Percentiles rank a stretch among this genome's conserved stretches.
These are phyloP conservation scores for Myotis daubentonii DNA, from an alignment of 2,797 vertebrate species.

Conservation along the genomic window DNA sequence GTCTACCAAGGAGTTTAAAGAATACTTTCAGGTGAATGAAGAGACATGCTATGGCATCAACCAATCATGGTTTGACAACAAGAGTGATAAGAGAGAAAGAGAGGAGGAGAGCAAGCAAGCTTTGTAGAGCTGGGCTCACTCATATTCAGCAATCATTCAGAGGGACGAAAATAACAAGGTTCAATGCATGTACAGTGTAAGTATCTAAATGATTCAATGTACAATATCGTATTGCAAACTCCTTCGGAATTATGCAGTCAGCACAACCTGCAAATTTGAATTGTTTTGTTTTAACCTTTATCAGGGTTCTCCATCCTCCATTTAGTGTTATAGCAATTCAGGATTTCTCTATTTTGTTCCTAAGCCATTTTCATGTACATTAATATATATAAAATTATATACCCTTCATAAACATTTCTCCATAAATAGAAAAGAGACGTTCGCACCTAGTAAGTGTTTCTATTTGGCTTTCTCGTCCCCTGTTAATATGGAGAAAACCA, in stretches of 20 bases:
- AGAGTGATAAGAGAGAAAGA: not conserved
- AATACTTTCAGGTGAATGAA: not conserved
- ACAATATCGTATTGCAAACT: not conserved
- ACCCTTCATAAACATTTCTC: not conserved
- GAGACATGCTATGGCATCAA: not conserved
- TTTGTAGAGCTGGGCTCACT: not conserved
- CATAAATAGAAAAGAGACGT: slow-evolving; percentile 39
- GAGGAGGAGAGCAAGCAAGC: not conserved
- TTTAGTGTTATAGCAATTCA: not conserved
- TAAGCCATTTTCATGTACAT: slow-evolving; percentile 26
- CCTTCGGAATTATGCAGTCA: slow-evolving; percentile 32
- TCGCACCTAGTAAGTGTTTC: not conserved
- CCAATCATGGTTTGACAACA: not conserved
- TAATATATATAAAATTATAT: slow-evolving; percentile 39
- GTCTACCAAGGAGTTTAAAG: not conserved
- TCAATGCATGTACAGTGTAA: not conserved
- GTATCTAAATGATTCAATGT: not conserved
- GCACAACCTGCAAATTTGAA: slow-evolving; percentile 34
- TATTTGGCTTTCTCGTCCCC: not conserved
- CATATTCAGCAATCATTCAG: slow-evolving; percentile 19
- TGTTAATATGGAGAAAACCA: not conserved
- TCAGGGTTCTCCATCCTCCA: not conserved
- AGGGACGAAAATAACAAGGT: not conserved
- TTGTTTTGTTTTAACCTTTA: slow-evolving; percentile 24
- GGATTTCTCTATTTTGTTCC: not conserved